Conservation (phyloP, 2,113 vertebrate species). For the Gorsachius goisagi region DNA sequence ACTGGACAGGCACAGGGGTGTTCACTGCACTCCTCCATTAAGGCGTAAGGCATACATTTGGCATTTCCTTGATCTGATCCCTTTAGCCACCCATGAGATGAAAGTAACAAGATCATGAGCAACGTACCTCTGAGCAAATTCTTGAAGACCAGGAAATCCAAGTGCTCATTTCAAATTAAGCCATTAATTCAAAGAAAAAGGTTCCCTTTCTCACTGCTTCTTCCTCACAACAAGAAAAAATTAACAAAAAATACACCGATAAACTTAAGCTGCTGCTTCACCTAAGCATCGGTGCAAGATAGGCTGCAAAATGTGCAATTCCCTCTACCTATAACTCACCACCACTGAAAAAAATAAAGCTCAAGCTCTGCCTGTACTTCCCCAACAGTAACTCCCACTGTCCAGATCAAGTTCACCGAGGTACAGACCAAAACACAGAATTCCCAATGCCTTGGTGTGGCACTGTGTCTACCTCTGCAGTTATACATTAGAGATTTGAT, state of each 20-base stretch:
- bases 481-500: not conserved
- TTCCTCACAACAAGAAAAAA: not conserved
- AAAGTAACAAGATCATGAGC: not conserved
- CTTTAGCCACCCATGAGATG: not conserved
- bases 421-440: not conserved
- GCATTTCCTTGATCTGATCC: not conserved
- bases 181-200: not conserved
- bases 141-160: not conserved
- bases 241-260: not conserved
- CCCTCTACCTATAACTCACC: not conserved
- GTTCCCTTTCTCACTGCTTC: not conserved
- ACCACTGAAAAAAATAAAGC: not conserved
- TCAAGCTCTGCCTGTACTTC: not conserved
- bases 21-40: not conserved
- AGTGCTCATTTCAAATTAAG: not conserved
- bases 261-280: not conserved
- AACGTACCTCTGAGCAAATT: not conserved
- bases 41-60: not conserved
- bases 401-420: not conserved
- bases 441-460: accelerated
- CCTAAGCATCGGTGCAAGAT: not conserved
- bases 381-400: not conserved
- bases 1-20: not conserved
- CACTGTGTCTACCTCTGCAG: not conserved
- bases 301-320: not conserved